A percentile compares a stretch with the other conserved stretches of the same genome.
Evolutionary conservation across 1,140 invertebrate genomes (phyloP).

Genomic region (Helicorthomorpha holstii): DNA sequence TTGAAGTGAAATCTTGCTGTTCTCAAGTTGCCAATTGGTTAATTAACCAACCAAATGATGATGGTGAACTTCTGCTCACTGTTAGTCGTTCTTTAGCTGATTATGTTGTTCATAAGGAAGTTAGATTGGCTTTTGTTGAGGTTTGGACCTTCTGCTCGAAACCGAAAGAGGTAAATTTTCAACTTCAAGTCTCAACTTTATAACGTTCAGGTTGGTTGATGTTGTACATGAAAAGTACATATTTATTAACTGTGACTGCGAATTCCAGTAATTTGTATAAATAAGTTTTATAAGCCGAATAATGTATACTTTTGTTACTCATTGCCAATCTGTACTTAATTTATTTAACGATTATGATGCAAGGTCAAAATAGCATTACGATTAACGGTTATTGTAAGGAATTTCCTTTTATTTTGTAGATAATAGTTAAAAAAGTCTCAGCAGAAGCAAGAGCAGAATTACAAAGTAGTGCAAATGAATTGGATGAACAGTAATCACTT

Average conservation of each 20-base stretch:
- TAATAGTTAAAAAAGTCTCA: not conserved
- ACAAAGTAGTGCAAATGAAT: not conserved
- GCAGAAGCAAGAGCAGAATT: not conserved
- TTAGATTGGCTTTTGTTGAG: constrained; percentile 33
- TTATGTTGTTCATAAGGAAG: constrained; percentile 31
- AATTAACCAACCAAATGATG: constrained; percentile 15
- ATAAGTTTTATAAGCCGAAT: too few species aligned
- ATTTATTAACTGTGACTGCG: too few species aligned
- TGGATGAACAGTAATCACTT: not conserved
- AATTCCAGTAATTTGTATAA: too few species aligned
- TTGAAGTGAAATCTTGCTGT: constrained; percentile 11
- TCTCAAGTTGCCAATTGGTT: constrained; percentile 27
- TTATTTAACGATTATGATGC: not conserved
- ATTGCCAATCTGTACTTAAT: not conserved
- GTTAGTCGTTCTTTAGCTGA: constrained; percentile 13
- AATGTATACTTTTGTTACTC: not conserved
- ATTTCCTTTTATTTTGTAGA: not conserved
- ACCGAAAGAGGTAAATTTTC: too few species aligned
- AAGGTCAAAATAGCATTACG: not conserved
- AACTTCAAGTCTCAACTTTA: too few species aligned
- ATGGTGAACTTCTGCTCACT: constrained; percentile 4
- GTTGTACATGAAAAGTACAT: too few species aligned
- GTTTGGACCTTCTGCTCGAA: constrained; percentile 31
- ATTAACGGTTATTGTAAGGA: not conserved
- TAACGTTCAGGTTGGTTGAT: too few species aligned